Evolutionary conservation across 2,888 invertebrate genomes (phyloP).

Genomic region (Polydrusus tereticollis): DNA sequence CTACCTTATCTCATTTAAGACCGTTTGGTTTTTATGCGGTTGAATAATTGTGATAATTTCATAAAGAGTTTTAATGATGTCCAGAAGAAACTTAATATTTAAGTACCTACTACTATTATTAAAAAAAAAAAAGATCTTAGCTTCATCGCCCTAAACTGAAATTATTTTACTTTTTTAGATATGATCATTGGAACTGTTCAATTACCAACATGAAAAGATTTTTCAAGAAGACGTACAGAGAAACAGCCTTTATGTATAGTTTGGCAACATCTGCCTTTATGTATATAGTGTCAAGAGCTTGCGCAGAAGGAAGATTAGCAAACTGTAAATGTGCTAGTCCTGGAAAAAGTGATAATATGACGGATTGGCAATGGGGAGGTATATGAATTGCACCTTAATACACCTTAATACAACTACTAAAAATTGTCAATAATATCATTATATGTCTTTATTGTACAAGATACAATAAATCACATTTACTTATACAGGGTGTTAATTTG

Average conservation of each 20-base stretch:
- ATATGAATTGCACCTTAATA: too few species aligned
- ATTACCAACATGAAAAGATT: constrained; percentile 71
- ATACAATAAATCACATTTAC: too few species aligned
- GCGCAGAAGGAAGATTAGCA: constrained; percentile 76
- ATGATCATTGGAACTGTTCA: constrained; percentile 81
- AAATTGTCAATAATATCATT: not conserved
- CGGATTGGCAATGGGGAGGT: constrained; percentile 71
- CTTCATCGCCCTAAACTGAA: not conserved
- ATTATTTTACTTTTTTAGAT: constrained; percentile 62
- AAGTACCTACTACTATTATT: too few species aligned
- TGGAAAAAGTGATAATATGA: constrained; percentile 53
- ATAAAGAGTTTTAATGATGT: too few species aligned
- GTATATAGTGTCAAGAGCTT: constrained; percentile 78
- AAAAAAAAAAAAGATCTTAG: too few species aligned
- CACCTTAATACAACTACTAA: not conserved
- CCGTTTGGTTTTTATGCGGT: too few species aligned
- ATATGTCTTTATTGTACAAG: too few species aligned
- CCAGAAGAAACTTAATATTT: too few species aligned
- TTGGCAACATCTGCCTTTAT: constrained; percentile 80
- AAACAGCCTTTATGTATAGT: constrained; percentile 81
- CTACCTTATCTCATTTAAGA: too few species aligned
- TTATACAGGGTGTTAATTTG: too few species aligned
- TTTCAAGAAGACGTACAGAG: constrained; percentile 72
- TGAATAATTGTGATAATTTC: too few species aligned
- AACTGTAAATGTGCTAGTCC: constrained; percentile 71